Percentiles rank a stretch among this genome's conserved stretches.
phyloP scores from a whole-genome alignment of 2,888 invertebrate species.

The Cerastis rubricosa region DNA sequence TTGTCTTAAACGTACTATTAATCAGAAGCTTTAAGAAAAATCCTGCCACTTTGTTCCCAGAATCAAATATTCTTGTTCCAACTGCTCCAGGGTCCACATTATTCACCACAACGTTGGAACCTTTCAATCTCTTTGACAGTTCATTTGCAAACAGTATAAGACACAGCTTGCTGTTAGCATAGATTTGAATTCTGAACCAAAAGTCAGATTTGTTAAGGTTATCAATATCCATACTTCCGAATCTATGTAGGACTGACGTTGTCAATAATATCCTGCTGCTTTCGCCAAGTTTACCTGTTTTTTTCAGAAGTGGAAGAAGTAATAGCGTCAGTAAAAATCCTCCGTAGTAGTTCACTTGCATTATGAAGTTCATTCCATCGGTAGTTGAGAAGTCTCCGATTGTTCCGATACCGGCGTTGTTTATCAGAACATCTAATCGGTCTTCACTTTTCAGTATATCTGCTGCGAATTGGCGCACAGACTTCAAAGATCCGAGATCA shows the following conservation, averaged over 20 bases:
- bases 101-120: conserved; percentile 93
- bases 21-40: conserved; percentile 89
- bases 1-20: conserved; percentile 91
- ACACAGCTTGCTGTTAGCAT: conserved; percentile 92
- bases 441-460: conserved; percentile 93
- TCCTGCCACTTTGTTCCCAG: conserved; percentile 82
- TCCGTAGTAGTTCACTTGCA: conserved; percentile 98
- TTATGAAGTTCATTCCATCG: conserved; percentile 95
- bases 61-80: conserved; percentile 93
- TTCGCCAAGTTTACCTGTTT: conserved; percentile 83
- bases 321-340: conserved; percentile 97
- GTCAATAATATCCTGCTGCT: conserved; percentile 94
- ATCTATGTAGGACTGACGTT: conserved; percentile 93
- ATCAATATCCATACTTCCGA: conserved; percentile 92
- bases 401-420: conserved; percentile 95
- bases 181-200: conserved; percentile 83
- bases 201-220: conserved; percentile 91
- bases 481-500: conserved; percentile 93
- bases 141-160: conserved; percentile 93
- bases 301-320: conserved; percentile 94
- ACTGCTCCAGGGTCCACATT: conserved; percentile 96
- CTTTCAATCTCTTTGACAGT: conserved; percentile 91
- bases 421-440: conserved; percentile 94
- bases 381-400: conserved; percentile 88
- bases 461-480: conserved; percentile 94